Percentiles rank a stretch among this genome's conserved stretches.
Conservation (phyloP, 2,113 vertebrate genomes). For the Cheilinus undulatus region DNA sequence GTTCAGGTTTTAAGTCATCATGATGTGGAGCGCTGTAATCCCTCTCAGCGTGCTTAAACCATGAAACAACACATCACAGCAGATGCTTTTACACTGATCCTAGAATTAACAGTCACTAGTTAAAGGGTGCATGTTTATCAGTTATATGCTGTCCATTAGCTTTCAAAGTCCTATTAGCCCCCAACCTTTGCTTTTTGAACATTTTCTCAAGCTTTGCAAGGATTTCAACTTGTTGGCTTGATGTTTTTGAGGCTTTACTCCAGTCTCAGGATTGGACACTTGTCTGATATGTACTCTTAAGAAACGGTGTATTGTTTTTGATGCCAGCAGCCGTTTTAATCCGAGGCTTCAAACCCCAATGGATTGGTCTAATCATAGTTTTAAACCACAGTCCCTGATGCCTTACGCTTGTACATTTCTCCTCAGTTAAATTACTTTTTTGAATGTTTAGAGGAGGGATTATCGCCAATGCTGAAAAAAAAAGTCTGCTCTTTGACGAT, state of each 20-base stretch:
- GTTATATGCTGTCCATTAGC: neutral
- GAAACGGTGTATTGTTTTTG: neutral
- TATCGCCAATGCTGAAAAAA: too few relatives aligned
- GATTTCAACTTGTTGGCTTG: neutral
- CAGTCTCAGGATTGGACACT: constrained; percentile 15
- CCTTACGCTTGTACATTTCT: neutral
- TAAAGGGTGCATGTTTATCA: constrained; percentile 4
- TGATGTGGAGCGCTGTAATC: constrained; percentile 18
- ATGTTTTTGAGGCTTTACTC: too few relatives aligned
- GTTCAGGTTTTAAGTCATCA: constrained; percentile 1
- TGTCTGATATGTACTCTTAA: neutral
- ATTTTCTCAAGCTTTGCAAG: neutral
- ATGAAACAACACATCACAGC: constrained; percentile 18
- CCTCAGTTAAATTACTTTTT: neutral
- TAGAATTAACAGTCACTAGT: constrained; percentile 15
- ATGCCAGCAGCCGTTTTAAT: neutral
- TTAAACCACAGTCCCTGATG: neutral
- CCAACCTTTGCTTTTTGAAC: constrained; percentile 1
- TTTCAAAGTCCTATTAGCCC: constrained; percentile 1
- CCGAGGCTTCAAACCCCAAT: neutral
- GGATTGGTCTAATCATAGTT: neutral
- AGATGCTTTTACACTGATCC: constrained; percentile 45
- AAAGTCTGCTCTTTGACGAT: neutral
- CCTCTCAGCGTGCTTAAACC: constrained; percentile 22
- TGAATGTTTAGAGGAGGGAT: neutral